Evolutionary conservation across 2,888 invertebrate genomes (phyloP).

Genomic region (Ferdinandea cuprea): DNA sequence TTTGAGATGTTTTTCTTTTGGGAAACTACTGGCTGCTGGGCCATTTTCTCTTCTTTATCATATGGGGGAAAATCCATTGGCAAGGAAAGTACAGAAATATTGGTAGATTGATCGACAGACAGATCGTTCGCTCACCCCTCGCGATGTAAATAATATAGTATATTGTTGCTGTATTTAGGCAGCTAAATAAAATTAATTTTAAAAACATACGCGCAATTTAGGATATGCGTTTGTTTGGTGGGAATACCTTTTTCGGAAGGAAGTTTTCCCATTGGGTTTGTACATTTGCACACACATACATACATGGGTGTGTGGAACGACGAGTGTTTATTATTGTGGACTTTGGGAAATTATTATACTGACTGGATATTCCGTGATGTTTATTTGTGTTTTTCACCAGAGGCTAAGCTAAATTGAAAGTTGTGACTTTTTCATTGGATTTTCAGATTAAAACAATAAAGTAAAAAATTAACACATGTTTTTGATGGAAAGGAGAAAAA

Average conservation of each 20-base stretch:
- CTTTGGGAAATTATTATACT: constrained; percentile 24
- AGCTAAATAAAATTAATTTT: constrained; percentile 68
- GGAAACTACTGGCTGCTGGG: constrained; percentile 53
- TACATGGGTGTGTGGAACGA: background rate
- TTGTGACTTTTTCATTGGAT: constrained; percentile 67
- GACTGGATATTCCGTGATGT: constrained; percentile 41
- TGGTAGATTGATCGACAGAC: constrained; percentile 28
- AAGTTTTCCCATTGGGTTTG: constrained; percentile 64
- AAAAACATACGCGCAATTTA: constrained; percentile 57
- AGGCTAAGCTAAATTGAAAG: constrained; percentile 57
- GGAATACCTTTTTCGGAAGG: constrained; percentile 67
- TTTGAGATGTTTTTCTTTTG: constrained; percentile 33
- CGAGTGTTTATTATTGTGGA: constrained; percentile 41
- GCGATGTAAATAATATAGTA: background rate
- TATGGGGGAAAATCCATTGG: constrained; percentile 61
- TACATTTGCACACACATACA: constrained; percentile 20
- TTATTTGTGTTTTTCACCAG: constrained; percentile 7
- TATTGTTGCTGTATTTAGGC: constrained; percentile 23
- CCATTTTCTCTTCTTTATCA: constrained; percentile 32
- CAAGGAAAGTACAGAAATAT: constrained; percentile 61
- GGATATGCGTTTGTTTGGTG: background rate
- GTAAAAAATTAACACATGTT: background rate
- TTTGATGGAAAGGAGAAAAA: background rate
- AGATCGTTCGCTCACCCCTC: constrained; percentile 43
- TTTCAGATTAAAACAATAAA: constrained; percentile 30